phyloP scores from a whole-genome alignment of 1,140 invertebrate genomes.

The Caerostris extrusa region DNA sequence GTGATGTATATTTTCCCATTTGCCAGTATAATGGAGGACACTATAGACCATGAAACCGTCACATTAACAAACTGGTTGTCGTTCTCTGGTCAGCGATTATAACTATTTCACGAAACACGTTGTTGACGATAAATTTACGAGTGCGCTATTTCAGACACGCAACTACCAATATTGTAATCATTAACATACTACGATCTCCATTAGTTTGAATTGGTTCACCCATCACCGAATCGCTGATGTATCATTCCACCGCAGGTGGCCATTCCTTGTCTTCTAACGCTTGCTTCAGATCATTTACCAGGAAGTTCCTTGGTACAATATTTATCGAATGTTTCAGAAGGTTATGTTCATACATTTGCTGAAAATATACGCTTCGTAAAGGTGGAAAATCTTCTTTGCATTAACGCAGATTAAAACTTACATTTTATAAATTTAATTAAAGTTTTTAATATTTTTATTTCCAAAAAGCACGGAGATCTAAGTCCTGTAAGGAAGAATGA shows the following conservation, averaged over 20 bases:
- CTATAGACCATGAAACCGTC: background rate
- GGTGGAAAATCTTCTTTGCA: no score
- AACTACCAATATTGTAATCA: conserved; percentile 54
- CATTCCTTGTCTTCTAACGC: background rate
- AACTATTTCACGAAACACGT: conserved; percentile 27
- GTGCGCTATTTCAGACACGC: conserved; percentile 10
- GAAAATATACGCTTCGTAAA: no score
- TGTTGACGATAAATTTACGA: conserved; percentile 53
- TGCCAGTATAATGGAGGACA: background rate
- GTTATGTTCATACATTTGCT: no score
- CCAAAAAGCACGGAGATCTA: no score
- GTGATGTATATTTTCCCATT: background rate
- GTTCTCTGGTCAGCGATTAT: conserved; percentile 37
- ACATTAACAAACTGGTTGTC: conserved; percentile 8
- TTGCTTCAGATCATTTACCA: background rate
- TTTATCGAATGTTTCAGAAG: no score
- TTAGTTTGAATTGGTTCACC: conserved; percentile 34
- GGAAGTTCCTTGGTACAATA: no score
- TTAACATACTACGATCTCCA: conserved; percentile 27
- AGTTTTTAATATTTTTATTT: no score
- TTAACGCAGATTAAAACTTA: no score
- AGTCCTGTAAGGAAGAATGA: no score
- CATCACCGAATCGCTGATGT: background rate
- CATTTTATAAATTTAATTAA: no score
- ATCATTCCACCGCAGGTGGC: background rate